These are phyloP conservation scores for Chiloscyllium punctatum DNA, from an alignment of 2,797 vertebrate species.

Conservation along the genomic window DNA sequence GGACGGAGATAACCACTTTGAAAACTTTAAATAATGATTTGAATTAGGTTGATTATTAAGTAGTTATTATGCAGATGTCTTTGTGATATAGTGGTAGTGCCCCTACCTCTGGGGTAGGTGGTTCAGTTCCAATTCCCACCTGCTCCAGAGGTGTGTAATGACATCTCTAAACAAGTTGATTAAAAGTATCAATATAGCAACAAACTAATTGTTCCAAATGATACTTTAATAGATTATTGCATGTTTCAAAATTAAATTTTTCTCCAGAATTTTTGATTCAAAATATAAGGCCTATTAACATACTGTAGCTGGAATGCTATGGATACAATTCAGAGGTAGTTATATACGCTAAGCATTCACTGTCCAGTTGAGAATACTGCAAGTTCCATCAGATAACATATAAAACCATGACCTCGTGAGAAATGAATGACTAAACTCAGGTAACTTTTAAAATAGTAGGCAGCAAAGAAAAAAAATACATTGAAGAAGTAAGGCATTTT, in stretches of 20 bases:
- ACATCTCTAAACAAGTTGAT: too few relatives aligned
- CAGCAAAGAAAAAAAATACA: not conserved
- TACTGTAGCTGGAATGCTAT: not conserved
- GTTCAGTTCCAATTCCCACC: too few relatives aligned
- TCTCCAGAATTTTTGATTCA: not conserved
- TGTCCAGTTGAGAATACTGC: not conserved
- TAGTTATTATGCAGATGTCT: not conserved
- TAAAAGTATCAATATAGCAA: not conserved
- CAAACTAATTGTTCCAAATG: not conserved
- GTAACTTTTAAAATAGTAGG: not conserved
- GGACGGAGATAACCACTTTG: not conserved
- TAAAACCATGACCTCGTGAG: not conserved
- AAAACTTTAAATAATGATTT: not conserved
- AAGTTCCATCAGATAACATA: not conserved
- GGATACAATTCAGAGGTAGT: not conserved
- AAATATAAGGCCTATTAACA: not conserved
- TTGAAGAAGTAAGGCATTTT: not conserved
- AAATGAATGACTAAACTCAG: not conserved
- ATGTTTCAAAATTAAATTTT: not conserved
- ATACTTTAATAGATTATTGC: not conserved
- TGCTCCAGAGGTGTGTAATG: too few relatives aligned
- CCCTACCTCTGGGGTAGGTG: too few relatives aligned
- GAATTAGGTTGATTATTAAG: slow-evolving; percentile 1
- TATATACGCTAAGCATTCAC: not conserved
- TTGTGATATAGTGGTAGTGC: too few relatives aligned